Evolutionary conservation across 2,888 invertebrate genomes (phyloP).

Genomic region (Rhagophthalmus giganteus): DNA sequence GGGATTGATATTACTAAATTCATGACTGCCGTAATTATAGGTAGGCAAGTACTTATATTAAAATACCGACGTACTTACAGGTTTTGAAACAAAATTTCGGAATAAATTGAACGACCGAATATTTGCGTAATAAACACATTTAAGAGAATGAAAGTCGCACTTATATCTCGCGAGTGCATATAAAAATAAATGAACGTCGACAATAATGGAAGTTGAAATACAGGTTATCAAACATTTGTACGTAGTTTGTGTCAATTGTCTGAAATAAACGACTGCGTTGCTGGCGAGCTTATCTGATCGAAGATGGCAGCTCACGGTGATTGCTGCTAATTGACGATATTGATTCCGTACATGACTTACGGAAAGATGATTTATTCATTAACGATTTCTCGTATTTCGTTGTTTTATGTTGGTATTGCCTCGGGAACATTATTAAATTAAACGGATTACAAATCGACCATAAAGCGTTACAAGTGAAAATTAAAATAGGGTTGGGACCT

Average conservation of each 20-base stretch:
- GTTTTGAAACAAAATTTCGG: too few relatives aligned
- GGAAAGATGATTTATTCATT: slow-evolving; percentile 36
- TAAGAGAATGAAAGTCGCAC: slow-evolving; percentile 13
- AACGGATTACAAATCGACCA: slow-evolving; percentile 28
- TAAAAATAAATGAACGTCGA: slow-evolving; percentile 41
- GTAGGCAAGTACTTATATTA: too few relatives aligned
- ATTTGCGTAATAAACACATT: slow-evolving; percentile 10
- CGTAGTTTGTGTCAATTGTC: slow-evolving; percentile 53
- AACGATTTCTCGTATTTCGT: slow-evolving; percentile 32
- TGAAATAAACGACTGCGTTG: slow-evolving; percentile 48
- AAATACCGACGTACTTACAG: too few relatives aligned
- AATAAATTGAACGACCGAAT: neutral
- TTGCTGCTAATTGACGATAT: slow-evolving; percentile 40
- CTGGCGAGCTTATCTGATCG: slow-evolving; percentile 46
- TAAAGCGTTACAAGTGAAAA: slow-evolving; percentile 30
- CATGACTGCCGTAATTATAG: too few relatives aligned
- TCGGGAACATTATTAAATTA: slow-evolving; percentile 28
- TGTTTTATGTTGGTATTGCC: slow-evolving; percentile 32
- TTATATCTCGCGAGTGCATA: slow-evolving; percentile 26
- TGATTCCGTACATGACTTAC: slow-evolving; percentile 29
- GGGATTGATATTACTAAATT: too few relatives aligned
- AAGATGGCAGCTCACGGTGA: slow-evolving; percentile 43
- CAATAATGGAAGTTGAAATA: slow-evolving; percentile 53
- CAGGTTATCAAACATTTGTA: slow-evolving; percentile 53
- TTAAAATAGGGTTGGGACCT: too few relatives aligned